Base-by-base conservation (phyloP, 1,140 invertebrate genomes). In the Pseudomyrmex cubaensis region DNA sequence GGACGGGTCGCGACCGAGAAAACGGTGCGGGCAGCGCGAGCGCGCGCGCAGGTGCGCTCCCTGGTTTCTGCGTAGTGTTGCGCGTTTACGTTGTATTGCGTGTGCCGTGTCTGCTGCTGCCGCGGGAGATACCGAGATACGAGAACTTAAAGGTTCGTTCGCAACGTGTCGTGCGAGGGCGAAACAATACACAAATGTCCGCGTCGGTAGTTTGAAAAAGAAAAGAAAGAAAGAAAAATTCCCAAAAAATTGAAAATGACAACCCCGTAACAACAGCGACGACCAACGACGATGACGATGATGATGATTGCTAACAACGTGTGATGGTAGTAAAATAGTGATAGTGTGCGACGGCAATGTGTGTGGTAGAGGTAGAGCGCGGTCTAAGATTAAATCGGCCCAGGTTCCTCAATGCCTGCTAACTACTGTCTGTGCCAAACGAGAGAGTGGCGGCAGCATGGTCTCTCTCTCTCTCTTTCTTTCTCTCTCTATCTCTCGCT, bases 1-100 rank as follows among this genome's bases (percentile, higher is more conserved):
- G 82, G 85, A 87, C 85, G 82, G 59, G 85, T 69, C 87, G 85
- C 85, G 87, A 87, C 85, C 85, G 87, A 88, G 87, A 88, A 87
- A 88, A 88, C 82, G 83, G 84, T 84, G 86, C 83, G 76, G 87
- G 85, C 78, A 82, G 69, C 78, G 57, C 82, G 75, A 74, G 69
- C 78, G 57, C 82, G 75, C 85, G 87, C 87, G 87, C 85, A 87
- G 85, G 85, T 87, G 86, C 75, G 69, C 85, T 87, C 85, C 62
- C 85, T 57, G 63, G 54, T 80, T 82, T 67, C 80, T 73, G 84
- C 73, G 66, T 22, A 35, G 35, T 35, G 35, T 50, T 20, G 22
- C 67, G 82, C 78, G 69, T 15, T 52, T 59, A 17, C 46, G 84
- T 56, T 69, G 76, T 75, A 59, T 76, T 22, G 77, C 44, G 70